Conservation (phyloP, 2,797 vertebrate genomes). For the Malurus splendens region DNA sequence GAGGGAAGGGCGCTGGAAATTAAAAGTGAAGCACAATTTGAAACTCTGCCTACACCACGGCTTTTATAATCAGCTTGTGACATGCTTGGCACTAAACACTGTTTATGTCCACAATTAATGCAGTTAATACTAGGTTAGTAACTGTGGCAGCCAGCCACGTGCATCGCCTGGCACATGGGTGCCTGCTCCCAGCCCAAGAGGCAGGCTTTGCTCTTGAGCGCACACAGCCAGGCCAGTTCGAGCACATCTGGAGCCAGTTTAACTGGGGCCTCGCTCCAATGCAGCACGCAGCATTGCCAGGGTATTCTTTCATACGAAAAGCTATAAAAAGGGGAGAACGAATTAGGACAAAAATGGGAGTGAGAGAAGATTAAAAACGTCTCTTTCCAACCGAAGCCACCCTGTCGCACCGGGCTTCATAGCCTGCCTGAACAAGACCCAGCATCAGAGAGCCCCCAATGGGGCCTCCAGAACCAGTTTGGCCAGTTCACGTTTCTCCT, state of each 20-base stretch:
- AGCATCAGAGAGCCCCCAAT: not conserved
- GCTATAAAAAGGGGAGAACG: not conserved
- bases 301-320: not conserved
- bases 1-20: not conserved
- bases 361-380: not conserved
- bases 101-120: slow-evolving; percentile 42
- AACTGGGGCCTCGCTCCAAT: not conserved
- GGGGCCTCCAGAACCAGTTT: not conserved
- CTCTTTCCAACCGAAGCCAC: not conserved
- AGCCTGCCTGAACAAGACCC: not conserved
- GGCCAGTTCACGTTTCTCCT: not conserved
- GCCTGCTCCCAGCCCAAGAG: not conserved
- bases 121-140: slow-evolving; percentile 20
- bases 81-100: slow-evolving; percentile 11
- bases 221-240: not conserved
- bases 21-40: slow-evolving; percentile 28
- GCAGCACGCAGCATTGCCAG: not conserved
- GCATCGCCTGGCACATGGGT: slow-evolving; percentile 19
- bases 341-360: not conserved
- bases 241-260: slow-evolving; percentile 35
- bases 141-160: slow-evolving; percentile 18
- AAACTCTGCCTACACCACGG: not conserved
- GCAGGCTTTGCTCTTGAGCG: not conserved
- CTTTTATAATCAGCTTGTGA: slow-evolving; percentile 48
- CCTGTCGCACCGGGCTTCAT: not conserved